These are phyloP conservation scores for Chromobotia macracanthus DNA, from an alignment of 2,797 vertebrate species.

Conservation along the genomic window DNA sequence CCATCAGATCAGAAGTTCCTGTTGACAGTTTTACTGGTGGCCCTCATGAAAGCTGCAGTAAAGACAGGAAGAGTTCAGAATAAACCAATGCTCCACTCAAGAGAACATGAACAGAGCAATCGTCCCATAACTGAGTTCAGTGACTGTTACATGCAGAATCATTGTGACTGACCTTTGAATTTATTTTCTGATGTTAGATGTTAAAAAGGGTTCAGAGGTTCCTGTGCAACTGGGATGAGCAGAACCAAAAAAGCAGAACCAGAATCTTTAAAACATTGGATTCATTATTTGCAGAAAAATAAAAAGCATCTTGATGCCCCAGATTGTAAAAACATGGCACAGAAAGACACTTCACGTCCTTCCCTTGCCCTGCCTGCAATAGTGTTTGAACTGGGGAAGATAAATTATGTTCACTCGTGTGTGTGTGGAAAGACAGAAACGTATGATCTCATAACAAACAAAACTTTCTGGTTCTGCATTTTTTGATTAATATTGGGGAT, in stretches of 20 bases:
- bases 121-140: background rate
- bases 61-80: conserved; percentile 51
- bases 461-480: background rate
- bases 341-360: conserved; percentile 67
- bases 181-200: background rate
- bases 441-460: background rate
- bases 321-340: conserved; percentile 68
- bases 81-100: conserved; percentile 14
- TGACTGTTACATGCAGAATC: background rate
- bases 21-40: conserved; percentile 73
- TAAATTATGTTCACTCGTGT: conserved; percentile 39
- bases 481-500: background rate
- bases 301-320: conserved; percentile 73
- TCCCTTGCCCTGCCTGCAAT: conserved; percentile 29
- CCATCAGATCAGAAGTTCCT: conserved; percentile 77
- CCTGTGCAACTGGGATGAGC: background rate
- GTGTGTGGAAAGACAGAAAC: conserved; percentile 53
- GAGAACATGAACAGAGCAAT: conserved; percentile 7
- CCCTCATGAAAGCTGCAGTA: conserved; percentile 54
- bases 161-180: conserved; percentile 1
- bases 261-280: conserved; percentile 51
- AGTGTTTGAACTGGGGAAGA: background rate
- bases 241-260: too few relatives aligned
- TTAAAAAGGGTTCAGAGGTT: background rate
- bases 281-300: conserved; percentile 70